A percentile compares a stretch with the other conserved stretches of the same genome.
Evolutionary conservation across 2,113 vertebrate genomes (phyloP).

Genomic region (Misgurnus mizolepis): DNA sequence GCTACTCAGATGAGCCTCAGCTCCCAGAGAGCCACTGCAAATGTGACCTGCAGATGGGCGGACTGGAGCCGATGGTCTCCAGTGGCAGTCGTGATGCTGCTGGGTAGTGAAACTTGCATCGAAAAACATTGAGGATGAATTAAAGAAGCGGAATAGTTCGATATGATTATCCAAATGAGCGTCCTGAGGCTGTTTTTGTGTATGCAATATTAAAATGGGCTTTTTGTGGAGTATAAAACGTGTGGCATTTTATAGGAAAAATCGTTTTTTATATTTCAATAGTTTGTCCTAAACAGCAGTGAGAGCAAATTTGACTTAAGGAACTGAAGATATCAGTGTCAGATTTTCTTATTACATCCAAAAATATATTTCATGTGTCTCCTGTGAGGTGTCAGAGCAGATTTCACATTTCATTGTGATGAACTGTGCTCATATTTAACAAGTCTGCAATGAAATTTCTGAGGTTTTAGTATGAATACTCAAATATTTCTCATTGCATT

Average conservation of each 20-base stretch:
- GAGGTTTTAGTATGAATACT: not conserved
- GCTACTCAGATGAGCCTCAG: constrained; percentile 43
- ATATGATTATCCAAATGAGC: constrained; percentile 11
- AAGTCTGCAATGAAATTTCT: not conserved
- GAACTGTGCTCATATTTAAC: not conserved
- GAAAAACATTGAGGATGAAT: constrained; percentile 10
- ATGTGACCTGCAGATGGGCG: constrained; percentile 38
- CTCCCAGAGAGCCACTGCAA: constrained; percentile 40
- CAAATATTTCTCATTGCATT: no score
- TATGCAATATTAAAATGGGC: constrained; percentile 15
- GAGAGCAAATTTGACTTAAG: no score
- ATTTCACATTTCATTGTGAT: not conserved
- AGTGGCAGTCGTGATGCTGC: constrained; percentile 15
- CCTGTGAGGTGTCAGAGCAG: no score
- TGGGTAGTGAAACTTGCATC: not conserved
- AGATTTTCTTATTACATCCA: no score
- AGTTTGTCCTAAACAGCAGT: not conserved
- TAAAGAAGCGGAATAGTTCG: not conserved
- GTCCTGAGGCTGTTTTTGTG: constrained; percentile 7
- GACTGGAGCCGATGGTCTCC: constrained; percentile 10
- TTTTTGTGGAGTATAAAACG: not conserved
- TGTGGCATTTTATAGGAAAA: not conserved
- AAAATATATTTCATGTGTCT: no score
- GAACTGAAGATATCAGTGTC: not conserved
- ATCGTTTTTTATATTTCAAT: not conserved